Evolutionary conservation across 2,113 vertebrate genomes (phyloP).

Genomic region (Urocitellus parryii): DNA sequence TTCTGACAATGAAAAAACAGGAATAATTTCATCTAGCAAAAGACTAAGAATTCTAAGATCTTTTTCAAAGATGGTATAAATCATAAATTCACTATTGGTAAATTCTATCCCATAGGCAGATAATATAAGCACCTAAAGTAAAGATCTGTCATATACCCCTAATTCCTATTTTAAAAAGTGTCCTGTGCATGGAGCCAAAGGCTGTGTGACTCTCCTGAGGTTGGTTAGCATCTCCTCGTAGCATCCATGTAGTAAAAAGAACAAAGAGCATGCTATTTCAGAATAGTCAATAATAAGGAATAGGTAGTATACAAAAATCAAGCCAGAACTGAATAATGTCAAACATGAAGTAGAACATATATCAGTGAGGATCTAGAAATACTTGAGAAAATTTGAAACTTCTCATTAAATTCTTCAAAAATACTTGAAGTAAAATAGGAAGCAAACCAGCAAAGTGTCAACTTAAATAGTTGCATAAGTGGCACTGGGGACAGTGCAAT

Average conservation of each 20-base stretch:
- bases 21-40: neutral
- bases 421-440: slow-evolving; percentile 50
- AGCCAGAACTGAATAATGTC: neutral
- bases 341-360: neutral
- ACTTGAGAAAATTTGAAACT: slow-evolving; percentile 62
- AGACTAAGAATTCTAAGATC: slow-evolving; percentile 37
- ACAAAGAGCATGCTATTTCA: neutral
- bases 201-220: neutral
- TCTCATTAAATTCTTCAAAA: slow-evolving; percentile 64
- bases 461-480: neutral
- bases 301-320: neutral
- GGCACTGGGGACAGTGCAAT: neutral
- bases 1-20: slow-evolving; percentile 4
- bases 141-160: slow-evolving; percentile 6
- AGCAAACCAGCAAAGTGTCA: slow-evolving; percentile 37
- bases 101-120: neutral
- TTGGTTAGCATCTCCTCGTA: neutral
- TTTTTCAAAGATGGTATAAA: slow-evolving; percentile 51
- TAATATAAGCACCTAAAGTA: neutral
- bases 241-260: neutral
- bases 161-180: neutral
- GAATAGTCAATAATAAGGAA: neutral
- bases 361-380: slow-evolving; percentile 53
- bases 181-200: neutral
- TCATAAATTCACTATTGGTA: slow-evolving; percentile 52